Evolutionary conservation across 1,140 invertebrate genomes (phyloP).

Genomic region (Diprion similis): DNA sequence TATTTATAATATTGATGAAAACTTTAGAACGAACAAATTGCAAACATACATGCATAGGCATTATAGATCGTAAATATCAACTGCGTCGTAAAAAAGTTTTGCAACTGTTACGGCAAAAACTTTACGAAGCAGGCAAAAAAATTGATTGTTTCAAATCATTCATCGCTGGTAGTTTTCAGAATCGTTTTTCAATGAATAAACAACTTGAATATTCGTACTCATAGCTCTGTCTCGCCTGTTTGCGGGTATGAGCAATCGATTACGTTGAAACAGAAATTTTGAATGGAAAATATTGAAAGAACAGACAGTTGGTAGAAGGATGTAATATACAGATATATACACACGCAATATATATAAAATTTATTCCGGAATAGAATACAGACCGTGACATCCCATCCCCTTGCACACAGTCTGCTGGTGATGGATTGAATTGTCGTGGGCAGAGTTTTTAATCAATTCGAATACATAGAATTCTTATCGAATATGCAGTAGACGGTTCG

Average conservation of each 20-base stretch:
- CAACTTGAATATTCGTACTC: neutral
- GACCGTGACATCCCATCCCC: neutral
- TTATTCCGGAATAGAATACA: constrained; percentile 8
- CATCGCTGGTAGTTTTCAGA: too few relatives aligned
- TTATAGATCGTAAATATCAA: too few relatives aligned
- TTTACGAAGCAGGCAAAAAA: too few relatives aligned
- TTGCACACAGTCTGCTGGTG: neutral
- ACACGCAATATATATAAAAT: neutral
- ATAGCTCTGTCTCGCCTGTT: neutral
- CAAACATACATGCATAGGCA: too few relatives aligned
- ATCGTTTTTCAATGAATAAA: too few relatives aligned
- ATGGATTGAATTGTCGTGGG: constrained; percentile 15
- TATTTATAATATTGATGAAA: too few relatives aligned
- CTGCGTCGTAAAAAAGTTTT: too few relatives aligned
- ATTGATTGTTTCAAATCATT: too few relatives aligned
- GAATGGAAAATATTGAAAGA: neutral
- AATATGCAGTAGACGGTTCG: neutral
- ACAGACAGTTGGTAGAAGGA: neutral
- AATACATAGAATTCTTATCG: neutral
- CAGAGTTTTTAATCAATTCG: constrained; percentile 12
- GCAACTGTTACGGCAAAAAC: too few relatives aligned
- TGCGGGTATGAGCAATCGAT: constrained; percentile 1
- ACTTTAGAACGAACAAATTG: too few relatives aligned
- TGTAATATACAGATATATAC: too few relatives aligned
- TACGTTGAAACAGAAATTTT: neutral